These are phyloP conservation scores for Troilus luridus DNA, from an alignment of 2,888 invertebrate species.

Conservation along the genomic window DNA sequence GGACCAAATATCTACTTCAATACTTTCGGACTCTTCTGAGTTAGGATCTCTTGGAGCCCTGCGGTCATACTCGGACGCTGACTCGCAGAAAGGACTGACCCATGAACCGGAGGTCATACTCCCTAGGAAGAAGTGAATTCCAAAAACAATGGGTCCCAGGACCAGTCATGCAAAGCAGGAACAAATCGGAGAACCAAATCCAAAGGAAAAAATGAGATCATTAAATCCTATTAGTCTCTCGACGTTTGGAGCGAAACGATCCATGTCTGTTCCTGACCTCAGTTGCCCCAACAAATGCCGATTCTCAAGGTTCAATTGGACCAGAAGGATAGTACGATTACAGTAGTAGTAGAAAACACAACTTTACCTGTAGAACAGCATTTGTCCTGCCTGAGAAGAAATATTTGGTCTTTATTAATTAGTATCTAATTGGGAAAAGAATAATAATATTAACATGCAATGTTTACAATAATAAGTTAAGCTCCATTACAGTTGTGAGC, in stretches of 20 bases:
- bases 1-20: not conserved
- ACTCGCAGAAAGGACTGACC: not conserved
- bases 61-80: not conserved
- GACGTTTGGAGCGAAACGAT: not conserved
- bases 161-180: slow-evolving; percentile 56
- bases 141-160: slow-evolving; percentile 65
- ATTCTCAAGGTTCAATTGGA: too few relatives aligned
- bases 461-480: too few relatives aligned
- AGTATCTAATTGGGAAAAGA: too few relatives aligned
- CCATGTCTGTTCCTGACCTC: not conserved
- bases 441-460: too few relatives aligned
- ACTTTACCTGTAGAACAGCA: too few relatives aligned
- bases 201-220: not conserved
- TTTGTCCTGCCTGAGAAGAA: too few relatives aligned
- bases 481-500: too few relatives aligned
- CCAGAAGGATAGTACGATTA: too few relatives aligned
- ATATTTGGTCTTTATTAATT: too few relatives aligned
- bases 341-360: too few relatives aligned
- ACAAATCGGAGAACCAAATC: slow-evolving; percentile 41
- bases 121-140: slow-evolving; percentile 62
- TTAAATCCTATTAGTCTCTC: slow-evolving; percentile 28
- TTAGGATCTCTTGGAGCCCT: not conserved
- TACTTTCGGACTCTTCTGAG: not conserved
- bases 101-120: not conserved
- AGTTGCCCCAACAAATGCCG: not conserved